Evolutionary conservation across 2,888 invertebrate genomes (phyloP), one percentile per base, ranked within the genome.

Genomic region (Nysson spinosus): DNA sequence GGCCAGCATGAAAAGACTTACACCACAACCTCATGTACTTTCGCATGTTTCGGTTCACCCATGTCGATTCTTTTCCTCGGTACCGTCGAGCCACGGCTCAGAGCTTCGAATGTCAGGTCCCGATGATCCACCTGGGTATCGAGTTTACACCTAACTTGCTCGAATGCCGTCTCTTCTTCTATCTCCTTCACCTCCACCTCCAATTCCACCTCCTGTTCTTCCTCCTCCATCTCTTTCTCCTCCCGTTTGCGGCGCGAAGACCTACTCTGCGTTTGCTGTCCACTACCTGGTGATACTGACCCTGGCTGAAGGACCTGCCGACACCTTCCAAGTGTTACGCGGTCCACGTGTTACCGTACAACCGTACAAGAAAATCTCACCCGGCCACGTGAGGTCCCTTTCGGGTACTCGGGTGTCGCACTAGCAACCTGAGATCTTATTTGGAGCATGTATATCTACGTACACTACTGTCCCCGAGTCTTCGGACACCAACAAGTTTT

Each of bases 311-410:
- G 65, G 60, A 69, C 56, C 64, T 46, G 70, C 76, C 78, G 84
- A 84, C 83, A 84, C 83, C 84, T 84, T 83, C 78, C 79, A 84
- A 84, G 85, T 83, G 83, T 84, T 77, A 79, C 75, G 69, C 68
- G 69, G 72, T 74, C 58, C 72, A 70, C 71, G 67, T 58, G 75
- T 76, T 65, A 73, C 72, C 69, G 50, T 68, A 74, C 75, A 70
- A 71, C 70, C 68, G 71, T 63, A 62, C 78, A 78, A 71, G 71
- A 72, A 80, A 80, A 78, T 80, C 79, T 80, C 67, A 70, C 72
- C 52, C 72, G 65, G 60, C 69, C 76, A 67, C 75, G 69, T 68
- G 65, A 71, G 72, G 75, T 78, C 77, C 80, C 77, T 76, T 74
- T 73, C 67, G 74, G 73, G 77, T 77, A 67, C 80, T 83, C 83